Evolutionary conservation across 2,113 vertebrate genomes (phyloP), one percentile per base, ranked within the genome.

Genomic region (Stegastes partitus): DNA sequence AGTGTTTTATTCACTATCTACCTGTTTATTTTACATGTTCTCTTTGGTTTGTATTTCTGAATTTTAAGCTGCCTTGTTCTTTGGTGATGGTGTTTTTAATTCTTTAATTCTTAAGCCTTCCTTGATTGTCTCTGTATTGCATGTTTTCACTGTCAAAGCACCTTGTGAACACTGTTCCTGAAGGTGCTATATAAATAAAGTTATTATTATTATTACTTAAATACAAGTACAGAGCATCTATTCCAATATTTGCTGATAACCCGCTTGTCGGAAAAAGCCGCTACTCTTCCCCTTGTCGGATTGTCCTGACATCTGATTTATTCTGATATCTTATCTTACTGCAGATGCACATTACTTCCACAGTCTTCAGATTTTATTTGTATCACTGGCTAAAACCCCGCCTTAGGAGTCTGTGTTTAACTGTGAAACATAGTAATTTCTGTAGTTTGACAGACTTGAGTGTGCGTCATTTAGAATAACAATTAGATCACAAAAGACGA

Each of bases 381-480:
- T 37, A 34, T 44, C 68, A 73, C 1, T n/a, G 12, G 22, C 19
- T 53, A 26, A 23, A 72, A 65, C 12, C 2, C 14, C 39, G 57
- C 19, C 51, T 42, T 49, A 47, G 11, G 65, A 39, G 23, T 72
- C 45, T 63, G 25, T 79, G 37, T 77, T 73, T 16, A 69, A 85
- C 15, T 42, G 21, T 75, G 61, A 74, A 81, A 67, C 9, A 34
- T 11, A 44, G 37, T 59, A 0, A 64, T 75, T 57, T 65, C 22
- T 44, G 25, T 42, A 44, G 28, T 65, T 37, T 79, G 68, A 74
- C 12, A 63, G 49, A 37, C n/a, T 63, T 15, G 9, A 56, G 44
- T 44, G 53, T 63, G 22, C 54, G 51, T 73, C 55, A 76, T 76
- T 72, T 65, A 42, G 39, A 77, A 86, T 66, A 61, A 79, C 71